Conservation (phyloP, 2,888 invertebrate species). For the Machimus rusticus region DNA sequence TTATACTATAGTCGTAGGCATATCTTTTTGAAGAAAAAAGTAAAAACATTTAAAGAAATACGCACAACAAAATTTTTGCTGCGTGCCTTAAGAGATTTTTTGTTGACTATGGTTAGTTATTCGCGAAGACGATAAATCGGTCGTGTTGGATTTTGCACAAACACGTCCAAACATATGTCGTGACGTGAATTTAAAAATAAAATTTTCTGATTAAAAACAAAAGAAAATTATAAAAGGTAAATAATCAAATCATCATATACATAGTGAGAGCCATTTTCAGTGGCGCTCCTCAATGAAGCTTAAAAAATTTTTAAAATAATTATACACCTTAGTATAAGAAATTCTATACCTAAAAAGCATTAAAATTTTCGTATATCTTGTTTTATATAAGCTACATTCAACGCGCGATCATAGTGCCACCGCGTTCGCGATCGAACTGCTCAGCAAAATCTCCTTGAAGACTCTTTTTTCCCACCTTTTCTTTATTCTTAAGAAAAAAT, state of each 20-base stretch:
- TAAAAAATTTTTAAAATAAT: too few species aligned
- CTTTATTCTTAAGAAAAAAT: background rate
- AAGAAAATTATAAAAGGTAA: background rate
- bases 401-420: background rate
- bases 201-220: background rate
- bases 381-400: too few species aligned
- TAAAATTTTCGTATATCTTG: too few species aligned
- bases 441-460: background rate
- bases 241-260: background rate
- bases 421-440: background rate
- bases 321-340: too few species aligned
- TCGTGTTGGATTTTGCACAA: background rate
- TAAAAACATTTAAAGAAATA: background rate
- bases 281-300: too few species aligned
- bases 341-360: too few species aligned
- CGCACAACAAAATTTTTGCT: background rate
- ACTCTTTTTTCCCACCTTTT: background rate
- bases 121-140: too few species aligned
- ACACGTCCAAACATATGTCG: background rate
- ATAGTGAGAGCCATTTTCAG: too few species aligned
- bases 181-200: background rate
- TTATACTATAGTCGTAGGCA: too few species aligned
- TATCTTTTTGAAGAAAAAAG: too few species aligned
- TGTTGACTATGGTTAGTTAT: conserved; percentile 11
- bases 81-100: background rate